Percentiles rank a stretch among this genome's conserved stretches.
Evolutionary conservation across 1,140 invertebrate species (phyloP).

Genomic region (Colletes latitarsis): DNA sequence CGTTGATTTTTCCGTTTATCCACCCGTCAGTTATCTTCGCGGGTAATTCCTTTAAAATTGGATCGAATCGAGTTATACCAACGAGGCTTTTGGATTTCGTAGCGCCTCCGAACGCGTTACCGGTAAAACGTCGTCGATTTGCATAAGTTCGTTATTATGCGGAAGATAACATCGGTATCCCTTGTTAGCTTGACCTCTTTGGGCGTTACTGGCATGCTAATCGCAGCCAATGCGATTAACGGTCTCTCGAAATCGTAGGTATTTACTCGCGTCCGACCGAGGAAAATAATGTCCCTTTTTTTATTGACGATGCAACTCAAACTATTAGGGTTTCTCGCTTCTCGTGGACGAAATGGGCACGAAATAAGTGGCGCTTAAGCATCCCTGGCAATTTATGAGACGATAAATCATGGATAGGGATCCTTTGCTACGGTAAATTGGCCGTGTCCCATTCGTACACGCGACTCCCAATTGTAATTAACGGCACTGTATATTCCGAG

Average conservation of each 20-base stretch:
- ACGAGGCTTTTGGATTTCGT: not conserved
- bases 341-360: not conserved
- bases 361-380: constrained; percentile 39
- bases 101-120: not conserved
- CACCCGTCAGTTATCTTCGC: not conserved
- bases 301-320: not conserved
- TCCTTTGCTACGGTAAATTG: constrained; percentile 80
- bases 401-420: constrained; percentile 75
- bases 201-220: not conserved
- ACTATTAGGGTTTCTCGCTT: not conserved
- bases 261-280: too few species aligned
- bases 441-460: constrained; percentile 69
- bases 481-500: constrained; percentile 78
- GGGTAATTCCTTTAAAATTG: not conserved
- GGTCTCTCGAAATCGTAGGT: not conserved
- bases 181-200: constrained; percentile 1
- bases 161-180: constrained; percentile 13
- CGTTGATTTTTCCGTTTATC: constrained; percentile 8
- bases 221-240: constrained; percentile 19
- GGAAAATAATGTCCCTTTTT: not conserved
- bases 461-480: constrained; percentile 77
- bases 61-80: not conserved
- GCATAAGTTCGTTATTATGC: constrained; percentile 17
- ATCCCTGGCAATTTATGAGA: constrained; percentile 71
- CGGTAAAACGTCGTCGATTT: not conserved